A percentile compares a stretch with the other conserved stretches of the same genome.
phyloP scores from a whole-genome alignment of 1,140 invertebrate genomes.

The Ostrea edulis region DNA sequence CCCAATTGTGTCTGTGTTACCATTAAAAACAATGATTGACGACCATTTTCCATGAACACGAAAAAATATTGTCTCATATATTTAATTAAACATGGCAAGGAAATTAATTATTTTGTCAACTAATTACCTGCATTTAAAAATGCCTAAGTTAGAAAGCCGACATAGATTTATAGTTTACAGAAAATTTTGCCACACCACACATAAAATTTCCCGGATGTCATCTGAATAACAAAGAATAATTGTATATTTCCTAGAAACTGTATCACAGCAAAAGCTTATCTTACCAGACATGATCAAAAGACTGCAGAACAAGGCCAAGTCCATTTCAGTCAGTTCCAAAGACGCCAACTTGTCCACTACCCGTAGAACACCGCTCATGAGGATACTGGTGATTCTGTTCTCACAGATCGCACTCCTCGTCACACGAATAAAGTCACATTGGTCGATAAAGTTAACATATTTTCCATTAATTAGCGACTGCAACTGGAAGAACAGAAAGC shows the following conservation, averaged over 20 bases:
- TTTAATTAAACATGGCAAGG: no score
- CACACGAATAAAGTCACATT: not conserved
- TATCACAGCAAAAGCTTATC: not conserved
- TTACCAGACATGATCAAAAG: slow-evolving; percentile 42
- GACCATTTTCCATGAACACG: no score
- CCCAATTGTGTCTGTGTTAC: slow-evolving; percentile 40
- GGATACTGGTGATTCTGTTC: not conserved
- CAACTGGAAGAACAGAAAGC: not conserved
- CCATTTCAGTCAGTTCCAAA: slow-evolving; percentile 41
- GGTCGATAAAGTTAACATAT: slow-evolving; percentile 15
- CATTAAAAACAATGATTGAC: no score
- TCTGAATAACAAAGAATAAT: no score
- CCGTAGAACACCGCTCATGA: slow-evolving; percentile 18
- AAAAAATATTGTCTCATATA: not conserved
- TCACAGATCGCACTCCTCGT: not conserved
- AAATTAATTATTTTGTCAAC: no score
- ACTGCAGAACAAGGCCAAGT: slow-evolving; percentile 49
- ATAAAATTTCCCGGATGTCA: no score
- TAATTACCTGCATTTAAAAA: not conserved
- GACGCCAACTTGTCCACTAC: slow-evolving; percentile 41
- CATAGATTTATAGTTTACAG: no score
- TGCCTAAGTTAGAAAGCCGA: not conserved
- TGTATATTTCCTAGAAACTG: no score
- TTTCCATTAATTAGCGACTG: not conserved
- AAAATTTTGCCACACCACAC: no score